Base-by-base conservation (phyloP, 1,140 invertebrate species). In the Drosophila parabipectinata region DNA sequence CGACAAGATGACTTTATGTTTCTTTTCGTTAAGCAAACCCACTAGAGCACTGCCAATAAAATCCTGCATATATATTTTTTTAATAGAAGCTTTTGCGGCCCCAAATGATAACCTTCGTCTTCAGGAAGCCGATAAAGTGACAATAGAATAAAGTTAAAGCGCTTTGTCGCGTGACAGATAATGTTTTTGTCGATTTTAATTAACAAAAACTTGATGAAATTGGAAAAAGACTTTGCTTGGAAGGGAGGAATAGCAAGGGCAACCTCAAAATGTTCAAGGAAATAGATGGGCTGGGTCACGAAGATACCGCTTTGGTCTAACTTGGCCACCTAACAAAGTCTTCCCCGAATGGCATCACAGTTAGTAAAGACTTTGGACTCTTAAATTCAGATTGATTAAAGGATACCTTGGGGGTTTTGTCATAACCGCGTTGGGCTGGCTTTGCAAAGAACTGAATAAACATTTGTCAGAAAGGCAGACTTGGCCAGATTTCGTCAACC, bases 401-500 rank as follows among this genome's bases (percentile, higher is more conserved):
- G 66, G 54, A 54, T 21, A 21, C 21, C 21, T 21, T 3, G 21
- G 3, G 2, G 21, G 21, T 21, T 21, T 2, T 21, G 21, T 21
- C 21, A 21, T 21, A 21, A 21, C 21, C 21, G 21, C 21, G 21
- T 21, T 21, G 21, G 21, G 3, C 21, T 21, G 21, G 21, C 21
- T 21, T 21, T 21, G 3, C 0, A 21, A 21, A 21, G 21, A 21
- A 21, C 21, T 21, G 3, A 21, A 3, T 21, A 21, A 21, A 21
- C 21, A 21, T 21, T 21, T 21, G 21, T 21, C 21, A 21, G 21
- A 2, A 3, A 21, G 21, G 72, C 60, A 60, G n/a, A 66, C 83
- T 79, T 72, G 44, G 59, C 72, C 79, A 79, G 72, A 84, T 83
- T 83, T 83, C 80, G 80, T 83, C 80, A 83, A 71, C 63, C 67